Conservation (phyloP, 2,888 invertebrate species). For the Eilema griseolum region DNA sequence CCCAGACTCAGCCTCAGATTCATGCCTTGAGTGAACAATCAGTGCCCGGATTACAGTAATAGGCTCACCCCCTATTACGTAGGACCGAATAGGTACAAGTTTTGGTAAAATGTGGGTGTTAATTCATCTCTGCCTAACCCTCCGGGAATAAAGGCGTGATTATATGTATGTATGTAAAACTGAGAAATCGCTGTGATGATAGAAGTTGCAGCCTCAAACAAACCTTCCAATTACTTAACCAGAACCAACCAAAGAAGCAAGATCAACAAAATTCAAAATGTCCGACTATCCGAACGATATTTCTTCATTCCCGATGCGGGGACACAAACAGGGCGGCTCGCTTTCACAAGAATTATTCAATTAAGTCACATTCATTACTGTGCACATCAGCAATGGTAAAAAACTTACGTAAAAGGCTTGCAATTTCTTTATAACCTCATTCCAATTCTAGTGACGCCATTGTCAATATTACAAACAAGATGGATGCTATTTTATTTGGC, state of each 20-base stretch:
- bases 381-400: slow-evolving; percentile 63
- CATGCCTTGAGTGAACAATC: no score
- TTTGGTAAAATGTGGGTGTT: no score
- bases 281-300: slow-evolving; percentile 29
- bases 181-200: not conserved
- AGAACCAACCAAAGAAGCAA: slow-evolving; percentile 3
- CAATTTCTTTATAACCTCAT: slow-evolving; percentile 79
- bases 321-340: slow-evolving; percentile 54
- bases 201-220: not conserved
- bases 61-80: no score
- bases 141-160: no score
- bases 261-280: slow-evolving; percentile 13
- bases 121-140: no score
- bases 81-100: no score
- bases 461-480: slow-evolving; percentile 77
- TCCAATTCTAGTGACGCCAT: slow-evolving; percentile 67
- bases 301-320: slow-evolving; percentile 39
- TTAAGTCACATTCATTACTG: slow-evolving; percentile 69
- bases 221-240: slow-evolving; percentile 7
- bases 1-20: no score
- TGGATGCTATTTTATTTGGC: slow-evolving; percentile 67
- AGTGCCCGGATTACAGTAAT: no score
- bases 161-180: no score
- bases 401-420: slow-evolving; percentile 66
- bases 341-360: slow-evolving; percentile 66